Evolutionary conservation across 1,140 invertebrate species (phyloP), one percentile per base, ranked within the genome.

Genomic region (Stratiolaelaps scimitus): DNA sequence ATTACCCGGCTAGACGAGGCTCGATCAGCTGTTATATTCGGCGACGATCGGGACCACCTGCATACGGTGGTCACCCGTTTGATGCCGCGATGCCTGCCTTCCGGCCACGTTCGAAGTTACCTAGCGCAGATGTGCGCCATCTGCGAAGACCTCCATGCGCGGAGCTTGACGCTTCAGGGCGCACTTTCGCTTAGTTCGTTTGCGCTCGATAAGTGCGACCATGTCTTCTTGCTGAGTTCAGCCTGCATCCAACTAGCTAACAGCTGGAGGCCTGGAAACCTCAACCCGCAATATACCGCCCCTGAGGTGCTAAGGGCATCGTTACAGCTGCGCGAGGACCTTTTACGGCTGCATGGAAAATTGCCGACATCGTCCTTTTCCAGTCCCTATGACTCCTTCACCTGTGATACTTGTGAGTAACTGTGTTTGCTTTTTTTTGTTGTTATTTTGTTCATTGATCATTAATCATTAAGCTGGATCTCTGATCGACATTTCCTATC

Each of bases 81-180:
- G 17, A 15, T 17, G 34, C 53, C 53, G 17, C 53, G 53, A 60
- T 29, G 17, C 23, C 23, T 60, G 23, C 20, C 53, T 15, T 23
- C 53, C 26, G 26, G 23, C 34, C 53, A 29, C 23, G 53, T 60
- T 26, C n/a, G 34, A 23, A 60, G 34, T 10, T 60, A 60, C 53
- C 26, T 60, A 15, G 53, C 53, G 34, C 53, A 60, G 34, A 60
- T 60, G 34, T 60, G 53, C 53, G 53, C 53, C 26, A 60, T 60
- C 53, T 60, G 53, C 53, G 34, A 29, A 26, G 53, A 60, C 34
- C 53, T 60, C 26, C 53, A 60, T 34, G 53, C 26, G 26, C 53
- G 53, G 23, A 10, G 23, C 53, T 34, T 60, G 13, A 34, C 34
- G 23, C 34, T 60, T 26, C 53, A 60, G 34, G 53, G 53, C 53